Evolutionary conservation across 2,888 invertebrate species (phyloP), one percentile per base, ranked within the genome.

Genomic region (Sepioteuthis lessoniana): DNA sequence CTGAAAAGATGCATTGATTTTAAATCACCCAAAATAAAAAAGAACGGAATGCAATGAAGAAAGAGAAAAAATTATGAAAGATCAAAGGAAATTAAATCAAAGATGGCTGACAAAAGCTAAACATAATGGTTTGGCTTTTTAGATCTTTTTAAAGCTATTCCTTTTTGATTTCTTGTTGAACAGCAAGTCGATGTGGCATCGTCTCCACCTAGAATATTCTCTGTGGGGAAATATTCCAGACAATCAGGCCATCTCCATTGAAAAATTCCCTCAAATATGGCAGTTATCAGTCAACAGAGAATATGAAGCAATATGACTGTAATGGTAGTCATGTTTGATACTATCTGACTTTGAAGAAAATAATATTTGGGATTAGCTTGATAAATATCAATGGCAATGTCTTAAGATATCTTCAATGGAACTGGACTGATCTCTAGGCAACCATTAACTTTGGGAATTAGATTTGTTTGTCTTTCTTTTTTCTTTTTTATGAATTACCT

Each of bases 81-180:
- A 76, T 76, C 13, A 76, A 76, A 76, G 76, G n/a, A n/a, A 76
- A 76, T 76, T n/a, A 76, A 76, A 76, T n/a, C 76, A 76, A 76
- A 55, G 76, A n/a, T 76, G 76, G 76, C 76, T 13, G 76, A 76
- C 76, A 76, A 76, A 76, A 76, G 13, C 76, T 76, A 76, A 76
- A n/a, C 76, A 76, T 76, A 76, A 76, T 76, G n/a, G n/a, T 76
- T 76, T 13, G 76, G 16, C 19, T n/a, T 76, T 76, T 76, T 35
- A 76, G 16, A 35, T 76, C 3, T 76, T 76, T 76, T n/a, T 76
- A 76, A 76, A 76, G 76, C 31, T 10, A 76, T 76, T 76, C 76
- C 76, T n/a, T 76, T 76, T 76, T 76, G 76, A 76, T 76, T n/a
- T 76, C 76, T 76, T 76, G 76, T 76, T 76, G 31, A 76, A 76